Conservation (phyloP, 2,113 vertebrate species). For the Dascyllus trimaculatus region DNA sequence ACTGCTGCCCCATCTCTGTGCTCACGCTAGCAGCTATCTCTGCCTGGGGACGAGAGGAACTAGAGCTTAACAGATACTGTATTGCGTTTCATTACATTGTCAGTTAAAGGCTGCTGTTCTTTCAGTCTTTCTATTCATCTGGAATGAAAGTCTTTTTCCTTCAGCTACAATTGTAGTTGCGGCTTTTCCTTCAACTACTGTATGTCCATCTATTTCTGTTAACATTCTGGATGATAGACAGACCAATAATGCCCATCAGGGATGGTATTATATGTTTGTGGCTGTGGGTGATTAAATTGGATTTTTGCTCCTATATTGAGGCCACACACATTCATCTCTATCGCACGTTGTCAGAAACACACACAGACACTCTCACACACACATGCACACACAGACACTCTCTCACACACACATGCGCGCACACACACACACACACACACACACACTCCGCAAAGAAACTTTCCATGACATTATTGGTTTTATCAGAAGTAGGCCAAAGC, state of each 20-base stretch:
- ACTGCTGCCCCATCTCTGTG: slow-evolving; percentile 40
- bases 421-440: slow-evolving; percentile 20
- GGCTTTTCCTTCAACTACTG: slow-evolving; percentile 18
- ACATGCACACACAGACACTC: slow-evolving; percentile 15
- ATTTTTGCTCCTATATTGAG: slow-evolving; percentile 57
- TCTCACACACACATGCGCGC: slow-evolving; percentile 3
- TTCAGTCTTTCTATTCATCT: slow-evolving; percentile 25
- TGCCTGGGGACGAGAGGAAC: slow-evolving; percentile 59
- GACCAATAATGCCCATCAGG: slow-evolving; percentile 46
- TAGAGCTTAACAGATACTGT: slow-evolving; percentile 69
- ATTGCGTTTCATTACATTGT: slow-evolving; percentile 43
- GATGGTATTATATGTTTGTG: slow-evolving; percentile 50
- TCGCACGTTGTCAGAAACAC: slow-evolving; percentile 29
- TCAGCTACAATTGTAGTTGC: slow-evolving; percentile 17
- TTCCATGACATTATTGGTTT: slow-evolving; percentile 75
- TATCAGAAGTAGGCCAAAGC: slow-evolving; percentile 78
- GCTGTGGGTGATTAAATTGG: slow-evolving; percentile 58
- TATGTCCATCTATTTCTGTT: slow-evolving; percentile 10
- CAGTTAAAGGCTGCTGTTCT: slow-evolving; percentile 26
- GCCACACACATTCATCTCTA: slow-evolving; percentile 28
- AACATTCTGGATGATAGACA: slow-evolving; percentile 36
- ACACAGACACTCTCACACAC: neutral
- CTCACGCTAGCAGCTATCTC: slow-evolving; percentile 54
- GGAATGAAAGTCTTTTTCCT: slow-evolving; percentile 34
- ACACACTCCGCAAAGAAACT: slow-evolving; percentile 41